These are phyloP conservation scores for Zapornia atra DNA, from an alignment of 2,113 vertebrate genomes.

Conservation along the genomic window DNA sequence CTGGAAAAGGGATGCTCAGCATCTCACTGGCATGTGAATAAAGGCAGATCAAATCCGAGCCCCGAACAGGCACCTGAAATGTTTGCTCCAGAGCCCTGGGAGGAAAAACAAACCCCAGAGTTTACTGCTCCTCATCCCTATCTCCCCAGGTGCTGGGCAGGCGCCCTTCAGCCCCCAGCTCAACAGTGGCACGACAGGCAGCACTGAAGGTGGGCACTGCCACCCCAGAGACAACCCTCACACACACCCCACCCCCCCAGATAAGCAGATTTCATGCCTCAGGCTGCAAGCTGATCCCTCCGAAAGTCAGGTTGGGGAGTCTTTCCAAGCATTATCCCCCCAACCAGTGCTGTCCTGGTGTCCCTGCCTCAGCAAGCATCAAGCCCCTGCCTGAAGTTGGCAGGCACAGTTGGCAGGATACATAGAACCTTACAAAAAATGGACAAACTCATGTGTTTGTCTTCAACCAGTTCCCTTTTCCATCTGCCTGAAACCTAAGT, in stretches of 20 bases:
- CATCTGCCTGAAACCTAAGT: background rate
- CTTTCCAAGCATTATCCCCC: background rate
- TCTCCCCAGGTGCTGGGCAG: background rate
- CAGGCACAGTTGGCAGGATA: background rate
- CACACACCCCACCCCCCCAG: too few species aligned
- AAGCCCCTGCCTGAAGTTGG: background rate
- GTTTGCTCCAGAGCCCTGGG: background rate
- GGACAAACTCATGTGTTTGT: background rate
- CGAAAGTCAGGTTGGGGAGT: background rate
- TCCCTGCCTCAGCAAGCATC: background rate
- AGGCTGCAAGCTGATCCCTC: background rate
- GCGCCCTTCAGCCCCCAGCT: background rate
- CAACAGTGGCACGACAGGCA: background rate
- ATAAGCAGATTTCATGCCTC: background rate
- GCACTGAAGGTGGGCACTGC: too few species aligned
- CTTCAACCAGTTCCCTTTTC: background rate
- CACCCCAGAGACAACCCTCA: too few species aligned
- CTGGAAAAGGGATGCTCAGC: background rate
- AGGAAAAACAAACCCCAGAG: background rate
- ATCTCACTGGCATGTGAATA: conserved; percentile 35
- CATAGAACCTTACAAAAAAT: background rate
- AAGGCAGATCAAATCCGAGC: conserved; percentile 26
- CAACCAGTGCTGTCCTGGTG: background rate
- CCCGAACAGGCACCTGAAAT: conserved; percentile 9
- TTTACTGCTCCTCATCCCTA: background rate